Evolutionary conservation across 2,888 invertebrate species (phyloP).

Genomic region (Resseliella maxima): DNA sequence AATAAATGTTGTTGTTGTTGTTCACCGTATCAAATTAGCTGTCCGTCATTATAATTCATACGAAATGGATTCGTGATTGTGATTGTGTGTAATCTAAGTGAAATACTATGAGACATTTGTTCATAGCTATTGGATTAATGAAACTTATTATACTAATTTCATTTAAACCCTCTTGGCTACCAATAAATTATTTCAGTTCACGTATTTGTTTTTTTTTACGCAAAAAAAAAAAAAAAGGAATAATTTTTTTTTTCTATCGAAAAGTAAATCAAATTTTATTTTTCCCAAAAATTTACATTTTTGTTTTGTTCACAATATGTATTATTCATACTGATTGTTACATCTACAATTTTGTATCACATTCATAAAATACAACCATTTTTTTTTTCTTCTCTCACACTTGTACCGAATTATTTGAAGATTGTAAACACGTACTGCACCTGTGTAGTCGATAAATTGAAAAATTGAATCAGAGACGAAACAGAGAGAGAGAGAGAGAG

Average conservation of each 20-base stretch:
- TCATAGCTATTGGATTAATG: background rate
- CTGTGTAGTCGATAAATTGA: background rate
- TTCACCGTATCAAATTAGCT: too few relatives aligned
- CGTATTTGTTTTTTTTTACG: background rate
- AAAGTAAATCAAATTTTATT: background rate
- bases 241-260: background rate
- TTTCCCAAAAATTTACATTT: background rate
- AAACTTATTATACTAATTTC: background rate
- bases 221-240: background rate
- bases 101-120: background rate
- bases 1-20: background rate
- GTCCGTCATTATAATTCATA: background rate
- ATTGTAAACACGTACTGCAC: slow-evolving; percentile 16
- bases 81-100: background rate
- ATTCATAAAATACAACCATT: background rate
- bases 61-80: background rate
- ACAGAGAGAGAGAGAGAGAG: too few relatives aligned
- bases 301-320: background rate
- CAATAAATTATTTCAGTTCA: background rate
- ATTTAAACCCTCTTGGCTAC: background rate
- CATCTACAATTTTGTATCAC: background rate
- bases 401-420: background rate
- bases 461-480: background rate
- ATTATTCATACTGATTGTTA: background rate
- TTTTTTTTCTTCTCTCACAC: too few relatives aligned